Evolutionary conservation across 2,888 invertebrate species (phyloP).

Genomic region (Apotomis turbidana): DNA sequence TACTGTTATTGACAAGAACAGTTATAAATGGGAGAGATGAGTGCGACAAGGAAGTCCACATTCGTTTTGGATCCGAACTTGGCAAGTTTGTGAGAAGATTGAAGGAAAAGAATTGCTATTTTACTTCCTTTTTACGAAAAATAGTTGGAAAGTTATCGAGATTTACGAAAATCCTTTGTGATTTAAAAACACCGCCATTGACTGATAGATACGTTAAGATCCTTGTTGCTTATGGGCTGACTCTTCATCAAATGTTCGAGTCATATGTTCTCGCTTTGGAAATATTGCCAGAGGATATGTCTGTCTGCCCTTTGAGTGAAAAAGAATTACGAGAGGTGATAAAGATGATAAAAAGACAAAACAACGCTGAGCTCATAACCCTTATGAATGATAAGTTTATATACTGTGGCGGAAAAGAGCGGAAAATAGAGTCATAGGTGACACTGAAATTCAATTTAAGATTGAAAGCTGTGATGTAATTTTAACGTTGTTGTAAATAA

Average conservation of each 20-base stretch:
- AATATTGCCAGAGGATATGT: conserved; percentile 47
- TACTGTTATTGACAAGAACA: conserved; percentile 48
- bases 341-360: conserved; percentile 46
- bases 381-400: conserved; percentile 49
- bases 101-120: conserved; percentile 45
- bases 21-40: conserved; percentile 34
- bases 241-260: conserved; percentile 45
- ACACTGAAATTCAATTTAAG: too few relatives aligned
- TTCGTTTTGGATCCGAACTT: conserved; percentile 48
- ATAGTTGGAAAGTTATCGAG: conserved; percentile 26
- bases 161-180: not conserved
- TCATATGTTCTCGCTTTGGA: conserved; percentile 49
- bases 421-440: conserved; percentile 32
- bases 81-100: conserved; percentile 48
- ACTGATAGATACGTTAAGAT: conserved; percentile 33
- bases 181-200: not conserved
- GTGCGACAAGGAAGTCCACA: conserved; percentile 36
- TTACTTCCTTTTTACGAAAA: conserved; percentile 31
- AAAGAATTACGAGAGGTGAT: conserved; percentile 46
- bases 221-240: conserved; percentile 31
- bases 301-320: conserved; percentile 4
- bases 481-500: too few relatives aligned
- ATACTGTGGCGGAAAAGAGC: conserved; percentile 43
- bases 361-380: conserved; percentile 50
- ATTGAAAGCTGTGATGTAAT: too few relatives aligned